A percentile compares a stretch with the other conserved stretches of the same genome.
These are phyloP conservation scores for Ibidorhyncha struthersii DNA, from an alignment of 2,113 vertebrate genomes.

Conservation along the genomic window DNA sequence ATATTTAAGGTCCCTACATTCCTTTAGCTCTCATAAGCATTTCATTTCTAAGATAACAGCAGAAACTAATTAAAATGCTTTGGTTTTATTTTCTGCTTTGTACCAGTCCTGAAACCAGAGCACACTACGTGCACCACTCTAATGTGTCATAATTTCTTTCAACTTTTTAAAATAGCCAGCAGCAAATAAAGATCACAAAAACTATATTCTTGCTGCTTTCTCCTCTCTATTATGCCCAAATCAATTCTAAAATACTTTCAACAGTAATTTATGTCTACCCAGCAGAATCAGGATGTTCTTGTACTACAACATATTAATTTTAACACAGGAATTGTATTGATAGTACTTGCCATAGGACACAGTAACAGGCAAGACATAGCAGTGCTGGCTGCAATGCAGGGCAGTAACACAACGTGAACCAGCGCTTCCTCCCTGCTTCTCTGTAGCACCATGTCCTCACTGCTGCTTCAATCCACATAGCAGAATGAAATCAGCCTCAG, in stretches of 20 bases:
- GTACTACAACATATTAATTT: background rate
- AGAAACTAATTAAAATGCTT: background rate
- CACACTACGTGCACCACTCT: background rate
- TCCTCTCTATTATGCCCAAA: background rate
- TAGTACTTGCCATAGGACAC: background rate
- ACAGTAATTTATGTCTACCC: background rate
- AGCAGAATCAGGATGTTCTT: background rate
- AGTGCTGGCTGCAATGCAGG: background rate
- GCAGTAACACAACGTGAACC: background rate
- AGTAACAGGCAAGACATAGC: background rate
- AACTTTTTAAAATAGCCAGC: background rate
- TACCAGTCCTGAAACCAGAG: background rate
- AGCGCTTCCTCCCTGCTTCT: background rate
- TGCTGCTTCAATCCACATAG: background rate
- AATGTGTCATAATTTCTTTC: background rate
- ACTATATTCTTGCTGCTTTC: background rate
- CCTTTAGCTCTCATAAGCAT: background rate
- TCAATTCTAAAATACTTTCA: background rate
- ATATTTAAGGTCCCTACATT: background rate
- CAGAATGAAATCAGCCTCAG: fast-evolving
- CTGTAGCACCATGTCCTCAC: background rate
- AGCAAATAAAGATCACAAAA: background rate
- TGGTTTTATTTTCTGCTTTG: background rate
- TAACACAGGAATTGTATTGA: background rate
- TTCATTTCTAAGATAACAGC: background rate